Base-by-base conservation (phyloP, 2,888 invertebrate genomes). In the Tetrapedia diversipes region DNA sequence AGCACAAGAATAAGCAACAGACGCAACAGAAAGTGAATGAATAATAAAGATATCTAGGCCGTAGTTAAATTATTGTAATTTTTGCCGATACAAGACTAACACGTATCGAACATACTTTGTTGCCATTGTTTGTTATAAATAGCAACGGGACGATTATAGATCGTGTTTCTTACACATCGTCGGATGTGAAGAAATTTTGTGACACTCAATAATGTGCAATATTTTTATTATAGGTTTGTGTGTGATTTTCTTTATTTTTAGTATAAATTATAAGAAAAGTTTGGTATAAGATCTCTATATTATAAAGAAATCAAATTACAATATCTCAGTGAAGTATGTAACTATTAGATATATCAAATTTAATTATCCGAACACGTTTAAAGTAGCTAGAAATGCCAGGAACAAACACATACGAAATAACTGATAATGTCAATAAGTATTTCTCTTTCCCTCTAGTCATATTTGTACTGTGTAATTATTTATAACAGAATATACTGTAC, bases 401-500 rank as follows among this genome's bases (percentile, higher is more conserved):
- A 71, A n/a, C 32, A 10, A 67, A 74, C 71, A 72, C 63, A 72
- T 78, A 70, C 76, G 39, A 69, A 73, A 75, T 69, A 79, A 69
- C 57, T 63, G 59, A 81, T 76, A 73, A 69, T 72, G 65, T 81
- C 76, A 71, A 73, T 80, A 79, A 83, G 76, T 81, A 84, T 83
- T 82, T 84, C 39, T 76, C 53, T 82, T 80, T 71, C 73, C 77
- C 83, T 89, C 89, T 89, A 89, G 89, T 89, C 89, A 89, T 86
- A 86, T 83, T 84, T 78, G 73, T 85, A 87, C 79, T 79, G 51
- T 60, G 45, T 86, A 85, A 83, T 85, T 87, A 87, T 87, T 87
- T 87, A 88, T 89, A 74, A 82, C 73, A 70, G 65, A 77, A 83
- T 68, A 71, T 64, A 67, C 57, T 72, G 19, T 65, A 57, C 49